These are phyloP conservation scores for Ceratina japonica DNA, from an alignment of 1,140 invertebrate species.

Conservation along the genomic window DNA sequence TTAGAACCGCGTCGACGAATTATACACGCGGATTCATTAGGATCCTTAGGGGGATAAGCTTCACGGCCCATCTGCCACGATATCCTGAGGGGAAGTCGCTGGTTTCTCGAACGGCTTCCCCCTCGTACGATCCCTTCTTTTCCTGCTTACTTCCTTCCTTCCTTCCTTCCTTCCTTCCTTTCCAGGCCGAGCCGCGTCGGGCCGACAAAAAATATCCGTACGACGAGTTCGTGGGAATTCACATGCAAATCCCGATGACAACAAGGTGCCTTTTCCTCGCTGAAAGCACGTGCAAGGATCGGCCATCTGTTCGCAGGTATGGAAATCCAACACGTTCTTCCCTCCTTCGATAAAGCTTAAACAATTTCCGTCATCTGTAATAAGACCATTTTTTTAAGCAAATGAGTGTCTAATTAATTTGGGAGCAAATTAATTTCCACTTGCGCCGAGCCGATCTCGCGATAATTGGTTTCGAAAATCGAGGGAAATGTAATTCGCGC, in stretches of 20 bases:
- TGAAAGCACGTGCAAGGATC: constrained; percentile 36
- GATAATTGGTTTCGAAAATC: neutral
- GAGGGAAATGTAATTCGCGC: neutral
- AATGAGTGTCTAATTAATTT: too few species aligned
- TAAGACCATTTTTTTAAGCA: neutral
- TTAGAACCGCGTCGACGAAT: neutral
- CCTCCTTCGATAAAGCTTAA: neutral
- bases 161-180: constrained; percentile 51
- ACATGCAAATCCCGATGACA: constrained; percentile 66
- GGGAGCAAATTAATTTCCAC: too few species aligned
- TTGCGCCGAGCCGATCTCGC: too few species aligned
- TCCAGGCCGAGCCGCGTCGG: constrained; percentile 10
- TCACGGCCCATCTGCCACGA: constrained; percentile 43
- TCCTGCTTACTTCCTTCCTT: constrained; percentile 52
- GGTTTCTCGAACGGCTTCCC: constrained; percentile 40
- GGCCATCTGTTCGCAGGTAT: constrained; percentile 58
- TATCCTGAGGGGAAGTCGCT: constrained; percentile 49
- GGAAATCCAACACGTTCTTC: constrained; percentile 23
- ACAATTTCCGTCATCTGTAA: neutral
- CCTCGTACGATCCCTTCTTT: constrained; percentile 46
- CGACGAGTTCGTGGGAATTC: constrained; percentile 62
- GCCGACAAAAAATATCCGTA: constrained; percentile 57
- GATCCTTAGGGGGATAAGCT: constrained; percentile 29
- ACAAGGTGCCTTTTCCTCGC: constrained; percentile 51
- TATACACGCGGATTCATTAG: constrained; percentile 26